Evolutionary conservation across 1,140 invertebrate genomes (phyloP), one percentile per base, ranked within the genome.

Genomic region (Zaprionus ornatus): DNA sequence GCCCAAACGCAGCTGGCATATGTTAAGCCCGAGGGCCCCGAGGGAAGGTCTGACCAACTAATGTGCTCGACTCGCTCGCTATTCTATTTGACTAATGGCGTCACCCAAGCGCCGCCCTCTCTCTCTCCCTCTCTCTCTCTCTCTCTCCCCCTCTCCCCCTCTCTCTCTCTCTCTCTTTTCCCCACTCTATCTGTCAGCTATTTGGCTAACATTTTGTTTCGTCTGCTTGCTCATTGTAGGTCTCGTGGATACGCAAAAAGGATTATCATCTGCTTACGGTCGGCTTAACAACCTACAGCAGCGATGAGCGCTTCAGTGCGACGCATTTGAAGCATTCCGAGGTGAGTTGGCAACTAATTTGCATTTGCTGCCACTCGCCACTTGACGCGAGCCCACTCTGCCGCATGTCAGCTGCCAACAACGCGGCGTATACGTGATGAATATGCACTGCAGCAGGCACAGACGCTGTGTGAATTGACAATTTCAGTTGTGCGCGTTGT

Each of bases 251-350:
- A 74, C 94, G 96, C 88, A 94, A 96, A 90, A 96, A 96, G 93
- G 96, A 96, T 92, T 96, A 96, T 82, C 96, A 97, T 91, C 93
- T 97, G 70, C 93, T 97, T 45, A 97, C 97, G 64, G 96, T 97
- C 61, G 96, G 97, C 29, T 93, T 97, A 79, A 96, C 95, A 59
- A 97, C 96, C 9, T 97, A 96, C 92, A 97, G 96, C 82, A 97
- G 96, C 82, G 97, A 98, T 91, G 97, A 96, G 87, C 95, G 97
- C 72, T 98, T 97, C 93, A 96, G 97, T 90, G 96, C 96, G 29
- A 96, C 96, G 81, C 97, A 97, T 93, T 94, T 97, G 83, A 96
- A 97, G 82, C 96, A 97, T 93, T 96, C 96, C 84, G 96, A 97
- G 94, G 96, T 96, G 94, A 93, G 88, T 74, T 48, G 35, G 50